Conservation (phyloP, 2,797 vertebrate species). For the Macroramphosus scolopax region DNA sequence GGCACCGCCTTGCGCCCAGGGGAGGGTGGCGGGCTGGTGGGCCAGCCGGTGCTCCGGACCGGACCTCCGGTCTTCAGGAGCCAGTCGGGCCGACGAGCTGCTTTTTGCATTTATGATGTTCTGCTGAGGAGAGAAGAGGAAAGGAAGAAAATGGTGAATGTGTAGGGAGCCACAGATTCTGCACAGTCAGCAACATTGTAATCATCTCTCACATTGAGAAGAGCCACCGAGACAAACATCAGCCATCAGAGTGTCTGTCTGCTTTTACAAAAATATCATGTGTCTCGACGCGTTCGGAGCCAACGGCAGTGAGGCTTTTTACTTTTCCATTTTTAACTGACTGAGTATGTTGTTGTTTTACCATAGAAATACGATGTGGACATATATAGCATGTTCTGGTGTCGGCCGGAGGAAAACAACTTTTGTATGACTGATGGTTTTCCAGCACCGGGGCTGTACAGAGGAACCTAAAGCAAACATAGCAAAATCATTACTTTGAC, state of each 20-base stretch:
- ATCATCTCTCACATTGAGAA: constrained; percentile 42
- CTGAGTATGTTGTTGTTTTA: constrained; percentile 33
- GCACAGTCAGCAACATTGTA: constrained; percentile 30
- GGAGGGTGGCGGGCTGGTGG: constrained; percentile 79
- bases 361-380: constrained; percentile 48
- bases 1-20: constrained; percentile 73
- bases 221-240: constrained; percentile 29
- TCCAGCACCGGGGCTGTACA: constrained; percentile 40
- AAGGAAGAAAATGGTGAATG: no score
- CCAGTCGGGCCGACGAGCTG: constrained; percentile 64
- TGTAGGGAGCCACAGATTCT: no score
- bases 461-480: constrained; percentile 64
- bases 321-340: constrained; percentile 51
- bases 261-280: constrained; percentile 43
- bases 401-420: constrained; percentile 36
- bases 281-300: constrained; percentile 22
- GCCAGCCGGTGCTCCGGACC: constrained; percentile 77
- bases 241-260: constrained; percentile 23
- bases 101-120: constrained; percentile 79
- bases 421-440: constrained; percentile 43
- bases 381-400: constrained; percentile 56
- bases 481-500: constrained; percentile 68
- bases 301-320: constrained; percentile 36
- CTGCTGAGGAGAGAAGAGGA: constrained; percentile 58
- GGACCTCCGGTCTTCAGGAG: constrained; percentile 67